Conservation (phyloP, 1,140 invertebrate genomes). For the Vanessa atalanta region DNA sequence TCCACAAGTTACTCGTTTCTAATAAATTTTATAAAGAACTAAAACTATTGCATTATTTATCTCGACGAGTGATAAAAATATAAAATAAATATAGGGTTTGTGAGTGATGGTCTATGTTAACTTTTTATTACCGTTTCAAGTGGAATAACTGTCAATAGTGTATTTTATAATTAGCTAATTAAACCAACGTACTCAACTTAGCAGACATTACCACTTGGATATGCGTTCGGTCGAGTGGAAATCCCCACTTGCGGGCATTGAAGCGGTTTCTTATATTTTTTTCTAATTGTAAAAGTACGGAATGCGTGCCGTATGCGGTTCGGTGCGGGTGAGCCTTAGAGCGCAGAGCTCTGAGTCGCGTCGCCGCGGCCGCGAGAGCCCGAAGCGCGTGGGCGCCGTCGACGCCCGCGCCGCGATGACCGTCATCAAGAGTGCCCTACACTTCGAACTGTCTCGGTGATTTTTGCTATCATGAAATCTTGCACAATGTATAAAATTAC, state of each 20-base stretch:
- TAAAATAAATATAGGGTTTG: not conserved
- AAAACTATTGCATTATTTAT: not conserved
- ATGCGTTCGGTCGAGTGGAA: conserved; percentile 49
- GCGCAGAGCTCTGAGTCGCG: conserved; percentile 22
- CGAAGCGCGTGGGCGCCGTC: conserved; percentile 38
- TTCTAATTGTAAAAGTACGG: conserved; percentile 69
- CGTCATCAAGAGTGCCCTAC: conserved; percentile 13
- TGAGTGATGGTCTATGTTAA: not conserved
- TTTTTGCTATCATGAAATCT: conserved; percentile 60
- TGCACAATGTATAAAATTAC: conserved; percentile 76
- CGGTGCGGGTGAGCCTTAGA: conserved; percentile 51
- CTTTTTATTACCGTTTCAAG: conserved; percentile 5
- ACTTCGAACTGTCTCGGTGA: not conserved
- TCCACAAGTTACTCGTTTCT: too few species aligned
- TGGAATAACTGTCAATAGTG: conserved; percentile 44
- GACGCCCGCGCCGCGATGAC: conserved; percentile 33
- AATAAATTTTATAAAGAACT: too few species aligned
- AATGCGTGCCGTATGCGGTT: conserved; percentile 58
- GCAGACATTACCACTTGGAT: conserved; percentile 21
- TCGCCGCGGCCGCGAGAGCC: conserved; percentile 32
- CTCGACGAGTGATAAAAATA: too few species aligned
- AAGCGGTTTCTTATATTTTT: conserved; percentile 50
- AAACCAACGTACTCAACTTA: conserved; percentile 33
- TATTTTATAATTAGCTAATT: conserved; percentile 42
- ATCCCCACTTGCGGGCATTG: conserved; percentile 40